Base-by-base conservation (phyloP, 1,140 invertebrate genomes). In the Bombus balteatus region DNA sequence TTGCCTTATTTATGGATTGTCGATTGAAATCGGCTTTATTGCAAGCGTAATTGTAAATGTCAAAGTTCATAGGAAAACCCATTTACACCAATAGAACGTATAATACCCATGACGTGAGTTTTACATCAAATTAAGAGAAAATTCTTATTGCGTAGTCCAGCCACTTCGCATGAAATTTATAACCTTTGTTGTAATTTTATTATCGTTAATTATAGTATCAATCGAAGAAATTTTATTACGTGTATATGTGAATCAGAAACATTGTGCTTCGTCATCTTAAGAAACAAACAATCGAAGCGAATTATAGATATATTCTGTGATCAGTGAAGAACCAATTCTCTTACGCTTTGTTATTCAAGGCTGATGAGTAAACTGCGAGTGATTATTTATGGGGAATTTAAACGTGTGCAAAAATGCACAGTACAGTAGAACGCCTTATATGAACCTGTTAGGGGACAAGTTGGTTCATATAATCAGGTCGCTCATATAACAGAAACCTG, bases 331-430 rank as follows among this genome's bases (percentile, higher is more conserved):
- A 28, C 22, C n/a, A 62, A 77, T 66, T 76, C 53, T 82, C 28
- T 75, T 5, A 37, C 8, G 37, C 28, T 28, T 47, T 43, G 76
- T 32, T 37, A 18, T 75, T 62, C 18, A 25, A 70, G 62, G 47
- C 4, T 13, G 37, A n/a, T 32, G 39, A 72, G 71, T 81, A 83
- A 88, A 88, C 57, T 59, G 25, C 12, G 5, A 18, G 47, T 53
- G 47, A 22, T 53, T 53, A 53, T 53, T 53, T 53, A 53, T 53
- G 47, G 47, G 15, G 18, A 22, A 53, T 53, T 22, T 22, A 53
- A 53, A 53, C 0, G 47, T 53, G 47, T 2, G 47, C 47, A 53
- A 53, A 53, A 53, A 53, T 53, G 1, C 18, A 53, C 6, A 53
- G 18, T 53, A 53, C 18, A 53, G 15, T 47, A 18, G 5, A 53